A percentile compares a stretch with the other conserved stretches of the same genome.
Conservation (phyloP, 1,140 invertebrate genomes). For the Helicoverpa armigera region DNA sequence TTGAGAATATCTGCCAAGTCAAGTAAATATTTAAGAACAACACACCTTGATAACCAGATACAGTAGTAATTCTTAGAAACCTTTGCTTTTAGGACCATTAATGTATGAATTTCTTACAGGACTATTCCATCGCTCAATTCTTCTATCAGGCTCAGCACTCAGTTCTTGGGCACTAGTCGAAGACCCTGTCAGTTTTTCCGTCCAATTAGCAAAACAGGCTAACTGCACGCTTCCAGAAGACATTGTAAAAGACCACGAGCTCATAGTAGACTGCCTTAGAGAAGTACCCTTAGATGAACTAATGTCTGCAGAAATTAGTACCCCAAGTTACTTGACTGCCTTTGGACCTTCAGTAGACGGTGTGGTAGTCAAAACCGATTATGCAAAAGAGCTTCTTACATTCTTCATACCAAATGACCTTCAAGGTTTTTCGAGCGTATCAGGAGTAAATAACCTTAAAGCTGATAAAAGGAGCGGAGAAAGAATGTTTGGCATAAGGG, state of each 20-base stretch:
- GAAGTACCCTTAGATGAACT: conserved; percentile 92
- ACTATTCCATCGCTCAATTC: conserved; percentile 95
- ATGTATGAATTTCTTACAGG: conserved; percentile 83
- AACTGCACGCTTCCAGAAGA: conserved; percentile 95
- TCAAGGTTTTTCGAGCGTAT: conserved; percentile 87
- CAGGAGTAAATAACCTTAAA: conserved; percentile 84
- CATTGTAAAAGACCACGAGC: conserved; percentile 92
- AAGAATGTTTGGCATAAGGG: conserved; percentile 75
- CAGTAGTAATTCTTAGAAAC: not conserved
- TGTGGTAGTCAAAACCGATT: conserved; percentile 93
- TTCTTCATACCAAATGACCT: conserved; percentile 90
- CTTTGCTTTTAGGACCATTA: not conserved
- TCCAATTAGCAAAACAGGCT: conserved; percentile 90
- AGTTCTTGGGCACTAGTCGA: conserved; percentile 97
- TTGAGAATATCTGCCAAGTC: not conserved
- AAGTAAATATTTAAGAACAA: too few species aligned
- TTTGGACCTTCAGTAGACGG: conserved; percentile 96
- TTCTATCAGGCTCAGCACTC: conserved; percentile 97
- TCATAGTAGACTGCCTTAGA: conserved; percentile 93
- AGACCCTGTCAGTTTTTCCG: conserved; percentile 94
- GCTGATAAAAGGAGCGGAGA: conserved; percentile 88
- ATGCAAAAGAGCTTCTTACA: conserved; percentile 91
- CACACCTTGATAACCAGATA: not conserved
- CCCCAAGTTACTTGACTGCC: conserved; percentile 94
- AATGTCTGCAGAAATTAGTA: conserved; percentile 92